Percentiles rank a stretch among this genome's conserved stretches.
phyloP scores from a whole-genome alignment of 2,797 vertebrate genomes.

The Galaxias olidus region DNA sequence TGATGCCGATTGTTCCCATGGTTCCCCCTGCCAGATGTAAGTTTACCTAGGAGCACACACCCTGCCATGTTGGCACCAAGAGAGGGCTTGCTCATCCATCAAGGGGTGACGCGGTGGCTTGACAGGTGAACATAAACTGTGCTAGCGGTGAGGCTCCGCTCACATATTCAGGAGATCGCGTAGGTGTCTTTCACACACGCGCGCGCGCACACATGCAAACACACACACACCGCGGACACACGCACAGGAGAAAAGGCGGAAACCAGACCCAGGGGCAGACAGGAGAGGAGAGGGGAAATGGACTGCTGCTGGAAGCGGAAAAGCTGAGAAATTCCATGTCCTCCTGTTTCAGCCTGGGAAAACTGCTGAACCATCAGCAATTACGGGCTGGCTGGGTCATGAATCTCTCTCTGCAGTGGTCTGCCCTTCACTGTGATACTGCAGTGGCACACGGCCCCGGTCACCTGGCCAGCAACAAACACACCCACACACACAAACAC shows the following conservation, averaged over 20 bases:
- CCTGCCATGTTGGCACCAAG: conserved; percentile 39
- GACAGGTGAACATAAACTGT: conserved; percentile 62
- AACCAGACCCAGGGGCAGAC: background rate
- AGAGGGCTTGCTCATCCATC: conserved; percentile 55
- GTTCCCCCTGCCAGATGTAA: too few species aligned
- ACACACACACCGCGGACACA: too few species aligned
- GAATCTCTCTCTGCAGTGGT: conserved; percentile 68
- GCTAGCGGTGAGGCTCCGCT: background rate
- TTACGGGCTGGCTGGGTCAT: conserved; percentile 65
- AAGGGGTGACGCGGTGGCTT: conserved; percentile 49
- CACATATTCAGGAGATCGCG: background rate
- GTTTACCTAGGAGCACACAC: too few species aligned
- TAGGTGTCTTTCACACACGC: background rate
- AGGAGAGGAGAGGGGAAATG: background rate
- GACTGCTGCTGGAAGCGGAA: conserved; percentile 51
- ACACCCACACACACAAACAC: background rate
- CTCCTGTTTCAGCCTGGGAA: conserved; percentile 60
- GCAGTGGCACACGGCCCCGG: conserved; percentile 49
- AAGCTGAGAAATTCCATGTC: conserved; percentile 62
- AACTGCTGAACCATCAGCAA: conserved; percentile 77
- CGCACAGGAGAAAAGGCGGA: background rate
- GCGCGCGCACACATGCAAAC: background rate
- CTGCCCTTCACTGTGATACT: conserved; percentile 38
- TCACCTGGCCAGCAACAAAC: conserved; percentile 48
- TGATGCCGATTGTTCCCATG: too few species aligned